Base-by-base conservation (phyloP, 2,113 vertebrate genomes). In the Nycticebus coucang region DNA sequence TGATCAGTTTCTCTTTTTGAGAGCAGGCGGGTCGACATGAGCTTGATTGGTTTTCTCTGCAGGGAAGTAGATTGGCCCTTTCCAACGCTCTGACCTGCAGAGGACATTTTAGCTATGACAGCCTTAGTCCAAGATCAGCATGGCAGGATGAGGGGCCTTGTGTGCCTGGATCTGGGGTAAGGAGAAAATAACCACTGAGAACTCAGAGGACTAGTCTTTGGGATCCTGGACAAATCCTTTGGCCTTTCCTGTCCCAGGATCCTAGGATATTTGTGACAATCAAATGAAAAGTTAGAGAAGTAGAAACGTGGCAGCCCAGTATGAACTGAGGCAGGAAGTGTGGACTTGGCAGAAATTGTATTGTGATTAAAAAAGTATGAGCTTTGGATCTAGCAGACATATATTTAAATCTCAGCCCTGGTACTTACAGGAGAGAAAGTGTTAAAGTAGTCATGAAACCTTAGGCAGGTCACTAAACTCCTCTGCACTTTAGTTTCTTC, bases 1-100 rank as follows among this genome's bases (percentile, higher is more conserved):
- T 96, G 96, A 97, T 97, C 94, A 95, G 88, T 80, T 93, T 92
- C 79, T 97, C 78, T 97, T 96, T 95, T 87, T 57, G 79, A 93
- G 84, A 97, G 96, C 95, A 91, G 30, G 88, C 95, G 60, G 17
- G 50, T 35, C 10, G 10, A 74, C 90, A 85, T 94, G 85, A 95
- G 96, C 98, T 97, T 95, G 97, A 98, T 96, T 93, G 87, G 87
- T 97, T 97, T 95, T 91, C 81, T 96, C 95, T 45, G n/a, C 50
- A 86, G 87, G 94, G 30, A 64, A 64, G 45, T 95, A 93, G 87
- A 84, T 89, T 0, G 41, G 62, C n/a, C 24, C 35, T 90, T 87
- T 86, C 95, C 84, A 95, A 88, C 69, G 85, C 77, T 77, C 74
- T 85, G 95, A 72, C 21, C 87, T 83, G 80, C 64, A 78, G 12